These are phyloP conservation scores for Nycteola revayana DNA, from an alignment of 2,888 invertebrate genomes.

Conservation along the genomic window DNA sequence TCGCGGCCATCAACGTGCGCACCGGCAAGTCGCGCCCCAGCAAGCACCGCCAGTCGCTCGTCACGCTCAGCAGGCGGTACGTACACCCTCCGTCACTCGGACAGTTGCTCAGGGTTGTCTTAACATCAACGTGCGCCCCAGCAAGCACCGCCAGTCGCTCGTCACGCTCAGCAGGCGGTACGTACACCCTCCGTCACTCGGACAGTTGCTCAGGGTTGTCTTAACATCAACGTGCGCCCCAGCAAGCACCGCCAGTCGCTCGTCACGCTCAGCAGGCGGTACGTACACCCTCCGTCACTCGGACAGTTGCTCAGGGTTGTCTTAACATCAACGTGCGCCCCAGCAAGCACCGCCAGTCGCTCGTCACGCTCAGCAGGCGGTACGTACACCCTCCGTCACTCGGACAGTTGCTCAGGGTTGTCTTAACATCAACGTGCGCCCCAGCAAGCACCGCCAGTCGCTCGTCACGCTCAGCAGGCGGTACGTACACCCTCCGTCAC, in stretches of 20 bases:
- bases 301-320: conserved; percentile 92
- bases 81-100: no score
- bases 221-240: conserved; percentile 89
- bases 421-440: no score
- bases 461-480: conserved; percentile 91
- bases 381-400: no score
- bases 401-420: no score
- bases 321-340: conserved; percentile 89
- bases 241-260: conserved; percentile 93
- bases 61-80: conserved; percentile 89
- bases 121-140: conserved; percentile 89
- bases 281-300: no score
- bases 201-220: conserved; percentile 92
- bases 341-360: conserved; percentile 92
- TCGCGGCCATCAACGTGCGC: conserved; percentile 91
- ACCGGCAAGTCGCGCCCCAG: conserved; percentile 87
- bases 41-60: conserved; percentile 92
- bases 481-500: no score
- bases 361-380: conserved; percentile 91
- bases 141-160: conserved; percentile 92
- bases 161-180: conserved; percentile 90
- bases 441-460: conserved; percentile 92
- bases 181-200: no score
- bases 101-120: conserved; percentile 91
- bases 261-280: conserved; percentile 90